Percentiles rank a stretch among this genome's conserved stretches.
These are phyloP conservation scores for Rhabdornis inornatus DNA, from an alignment of 2,113 vertebrate species.

Conservation along the genomic window DNA sequence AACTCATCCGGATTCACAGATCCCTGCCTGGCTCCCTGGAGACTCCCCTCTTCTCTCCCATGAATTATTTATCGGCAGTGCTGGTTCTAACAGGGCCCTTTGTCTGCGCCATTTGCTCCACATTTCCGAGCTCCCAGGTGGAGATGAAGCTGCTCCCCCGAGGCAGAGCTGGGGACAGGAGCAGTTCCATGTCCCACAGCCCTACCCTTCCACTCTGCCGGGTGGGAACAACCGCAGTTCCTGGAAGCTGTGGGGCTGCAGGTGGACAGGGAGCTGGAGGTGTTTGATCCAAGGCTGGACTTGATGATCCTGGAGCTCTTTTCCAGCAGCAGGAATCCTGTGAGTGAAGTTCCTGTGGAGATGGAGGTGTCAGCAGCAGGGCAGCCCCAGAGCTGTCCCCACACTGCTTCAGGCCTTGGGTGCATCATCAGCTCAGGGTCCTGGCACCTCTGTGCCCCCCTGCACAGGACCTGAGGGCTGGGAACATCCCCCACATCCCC, in stretches of 20 bases:
- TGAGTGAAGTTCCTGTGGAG: background rate
- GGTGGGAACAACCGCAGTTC: background rate
- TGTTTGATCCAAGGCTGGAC: background rate
- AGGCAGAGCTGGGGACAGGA: background rate
- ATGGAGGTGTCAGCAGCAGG: background rate
- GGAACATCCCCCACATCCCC: background rate
- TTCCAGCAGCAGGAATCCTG: background rate
- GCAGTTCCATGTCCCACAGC: background rate
- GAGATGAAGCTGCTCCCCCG: background rate
- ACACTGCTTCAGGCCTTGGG: rapidly evolving
- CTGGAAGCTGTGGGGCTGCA: background rate
- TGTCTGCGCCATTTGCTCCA: slow-evolving; percentile 16
- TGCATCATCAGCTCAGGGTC: background rate
- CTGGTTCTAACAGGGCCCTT: background rate
- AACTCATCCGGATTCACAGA: slow-evolving; percentile 58
- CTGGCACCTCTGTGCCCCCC: background rate
- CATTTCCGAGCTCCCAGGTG: background rate
- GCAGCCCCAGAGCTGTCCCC: background rate
- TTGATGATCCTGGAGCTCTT: background rate
- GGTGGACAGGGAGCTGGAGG: rapidly evolving
- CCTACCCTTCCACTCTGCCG: background rate
- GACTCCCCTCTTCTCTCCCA: slow-evolving; percentile 30
- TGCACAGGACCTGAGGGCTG: rapidly evolving
- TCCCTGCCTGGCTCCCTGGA: slow-evolving; percentile 47
- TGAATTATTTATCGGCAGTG: slow-evolving; percentile 46